phyloP scores from a whole-genome alignment of 2,113 vertebrate species.

The Caranx ignobilis region DNA sequence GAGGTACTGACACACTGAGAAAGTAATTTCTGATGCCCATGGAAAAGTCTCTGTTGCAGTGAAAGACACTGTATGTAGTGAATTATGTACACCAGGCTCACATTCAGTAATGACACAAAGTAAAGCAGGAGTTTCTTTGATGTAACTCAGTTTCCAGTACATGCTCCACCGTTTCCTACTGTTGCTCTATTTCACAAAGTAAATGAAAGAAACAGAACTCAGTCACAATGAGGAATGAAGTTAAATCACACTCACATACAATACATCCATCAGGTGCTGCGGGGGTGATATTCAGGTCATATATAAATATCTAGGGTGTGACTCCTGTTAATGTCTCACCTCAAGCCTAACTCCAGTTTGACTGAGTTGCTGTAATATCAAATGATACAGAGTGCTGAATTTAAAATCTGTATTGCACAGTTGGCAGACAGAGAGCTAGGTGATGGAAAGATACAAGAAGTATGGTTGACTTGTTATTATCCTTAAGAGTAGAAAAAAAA shows the following conservation, averaged over 20 bases:
- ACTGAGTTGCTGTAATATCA: background rate
- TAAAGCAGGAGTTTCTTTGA: background rate
- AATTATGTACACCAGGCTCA: too few species aligned
- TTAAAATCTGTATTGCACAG: background rate
- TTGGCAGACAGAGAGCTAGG: background rate
- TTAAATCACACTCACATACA: background rate
- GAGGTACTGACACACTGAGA: background rate
- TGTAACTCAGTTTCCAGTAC: background rate
- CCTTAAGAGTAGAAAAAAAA: background rate
- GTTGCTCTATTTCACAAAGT: background rate
- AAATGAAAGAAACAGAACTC: background rate
- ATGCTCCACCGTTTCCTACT: background rate
- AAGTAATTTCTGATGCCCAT: background rate
- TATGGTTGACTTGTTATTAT: background rate
- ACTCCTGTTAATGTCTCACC: background rate
- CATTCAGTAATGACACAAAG: background rate
- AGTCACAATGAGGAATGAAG: background rate
- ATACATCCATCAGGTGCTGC: background rate
- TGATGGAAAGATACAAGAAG: too few species aligned
- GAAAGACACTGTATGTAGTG: too few species aligned
- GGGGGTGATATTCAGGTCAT: background rate
- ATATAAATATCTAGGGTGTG: background rate
- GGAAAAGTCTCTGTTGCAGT: background rate
- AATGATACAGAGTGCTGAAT: background rate
- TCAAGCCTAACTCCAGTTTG: background rate